phyloP scores from a whole-genome alignment of 30 jellyfish, hydroid and myxozoan genomes.

The Hydractinia symbiolongicarpus region DNA sequence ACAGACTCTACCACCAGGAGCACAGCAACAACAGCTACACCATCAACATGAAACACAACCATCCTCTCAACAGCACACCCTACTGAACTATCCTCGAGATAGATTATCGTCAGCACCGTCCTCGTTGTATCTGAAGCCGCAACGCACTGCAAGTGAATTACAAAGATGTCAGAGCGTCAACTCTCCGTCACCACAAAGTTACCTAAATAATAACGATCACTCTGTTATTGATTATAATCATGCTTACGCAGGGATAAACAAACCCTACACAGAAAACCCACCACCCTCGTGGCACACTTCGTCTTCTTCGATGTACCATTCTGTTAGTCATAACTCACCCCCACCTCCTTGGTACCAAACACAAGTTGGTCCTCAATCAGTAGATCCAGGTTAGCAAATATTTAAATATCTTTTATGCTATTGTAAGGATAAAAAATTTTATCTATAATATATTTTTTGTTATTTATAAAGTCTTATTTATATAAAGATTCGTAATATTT shows the following conservation, averaged over 20 bases:
- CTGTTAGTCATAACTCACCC: neutral
- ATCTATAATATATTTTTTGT: neutral
- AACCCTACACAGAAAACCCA: neutral
- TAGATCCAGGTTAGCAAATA: slow-evolving; percentile 6
- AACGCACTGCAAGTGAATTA: neutral
- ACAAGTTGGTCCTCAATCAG: neutral
- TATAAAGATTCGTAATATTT: neutral
- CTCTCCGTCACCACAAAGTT: slow-evolving; percentile 2
- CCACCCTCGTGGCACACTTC: slow-evolving; percentile 5
- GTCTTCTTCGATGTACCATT: slow-evolving; percentile 7
- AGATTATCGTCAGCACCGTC: slow-evolving; percentile 12
- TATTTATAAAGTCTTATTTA: neutral
- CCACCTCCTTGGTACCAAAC: slow-evolving; percentile 12
- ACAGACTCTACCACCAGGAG: neutral
- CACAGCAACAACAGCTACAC: neutral
- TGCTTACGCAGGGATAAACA: slow-evolving; percentile 1
- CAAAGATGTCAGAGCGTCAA: neutral
- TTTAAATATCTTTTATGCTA: neutral
- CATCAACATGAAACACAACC: slow-evolving; percentile 12
- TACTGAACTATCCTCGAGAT: slow-evolving; percentile 2
- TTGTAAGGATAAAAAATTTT: neutral
- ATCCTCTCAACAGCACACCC: slow-evolving; percentile 4
- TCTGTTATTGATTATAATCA: neutral
- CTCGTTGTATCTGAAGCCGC: neutral
- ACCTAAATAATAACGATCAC: neutral